Conservation (phyloP, 1,140 invertebrate genomes). For the Parasteatoda tepidariorum region DNA sequence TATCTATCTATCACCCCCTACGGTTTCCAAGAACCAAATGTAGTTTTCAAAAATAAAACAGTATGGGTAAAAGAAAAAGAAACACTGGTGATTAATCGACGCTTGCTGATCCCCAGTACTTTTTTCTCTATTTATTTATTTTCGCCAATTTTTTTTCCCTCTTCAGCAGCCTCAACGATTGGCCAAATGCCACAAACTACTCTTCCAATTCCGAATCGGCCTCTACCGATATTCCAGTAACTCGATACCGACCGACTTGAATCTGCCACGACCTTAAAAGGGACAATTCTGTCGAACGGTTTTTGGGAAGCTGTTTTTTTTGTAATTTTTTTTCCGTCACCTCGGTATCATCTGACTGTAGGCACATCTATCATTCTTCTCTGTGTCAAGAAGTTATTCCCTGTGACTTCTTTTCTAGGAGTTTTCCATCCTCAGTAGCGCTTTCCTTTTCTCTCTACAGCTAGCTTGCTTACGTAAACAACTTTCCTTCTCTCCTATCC, state of each 20-base stretch:
- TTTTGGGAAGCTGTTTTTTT: slow-evolving; percentile 22
- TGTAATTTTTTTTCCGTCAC: neutral
- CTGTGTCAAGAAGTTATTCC: slow-evolving; percentile 27
- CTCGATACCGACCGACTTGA: slow-evolving; percentile 15
- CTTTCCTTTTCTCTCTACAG: neutral
- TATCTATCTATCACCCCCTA: slow-evolving; percentile 50
- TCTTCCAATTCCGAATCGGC: slow-evolving; percentile 36
- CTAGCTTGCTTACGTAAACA: slow-evolving; percentile 44
- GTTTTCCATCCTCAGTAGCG: neutral
- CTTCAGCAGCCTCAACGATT: slow-evolving; percentile 9
- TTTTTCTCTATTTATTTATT: slow-evolving; percentile 7
- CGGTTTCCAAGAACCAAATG: slow-evolving; percentile 36
- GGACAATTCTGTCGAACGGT: slow-evolving; percentile 52
- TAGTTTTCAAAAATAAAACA: neutral
- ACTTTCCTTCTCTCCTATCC: neutral
- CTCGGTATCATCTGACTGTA: slow-evolving; percentile 44
- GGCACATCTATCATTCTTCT: slow-evolving; percentile 40
- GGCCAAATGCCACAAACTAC: slow-evolving; percentile 38
- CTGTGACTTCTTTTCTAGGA: neutral
- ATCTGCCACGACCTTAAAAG: slow-evolving; percentile 40
- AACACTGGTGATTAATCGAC: slow-evolving; percentile 49
- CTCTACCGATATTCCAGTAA: slow-evolving; percentile 46
- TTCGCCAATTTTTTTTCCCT: slow-evolving; percentile 1
- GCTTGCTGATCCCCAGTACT: slow-evolving; percentile 41
- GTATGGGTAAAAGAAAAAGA: neutral